phyloP scores from a whole-genome alignment of 2,888 invertebrate genomes.

The Cantharis nigra region DNA sequence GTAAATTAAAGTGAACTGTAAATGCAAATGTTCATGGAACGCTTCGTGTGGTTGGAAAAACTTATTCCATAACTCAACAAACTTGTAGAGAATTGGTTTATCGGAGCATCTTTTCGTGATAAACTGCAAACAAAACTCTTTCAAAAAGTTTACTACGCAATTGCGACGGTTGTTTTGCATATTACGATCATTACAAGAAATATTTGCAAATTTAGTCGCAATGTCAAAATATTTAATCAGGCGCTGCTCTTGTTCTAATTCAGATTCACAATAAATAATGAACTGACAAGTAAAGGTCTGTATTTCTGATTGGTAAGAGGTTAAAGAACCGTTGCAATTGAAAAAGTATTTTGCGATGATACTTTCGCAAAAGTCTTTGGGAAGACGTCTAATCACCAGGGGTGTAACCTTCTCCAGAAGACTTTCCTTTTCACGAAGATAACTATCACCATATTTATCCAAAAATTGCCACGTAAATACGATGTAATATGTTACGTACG shows the following conservation, averaged over 20 bases:
- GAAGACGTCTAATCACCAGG: background rate
- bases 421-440: background rate
- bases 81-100: background rate
- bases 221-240: conserved; percentile 1
- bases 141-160: background rate
- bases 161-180: background rate
- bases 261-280: conserved; percentile 6
- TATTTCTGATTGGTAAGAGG: background rate
- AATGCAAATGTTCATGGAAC: conserved; percentile 13
- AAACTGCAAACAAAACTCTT: background rate
- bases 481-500: conserved; percentile 3
- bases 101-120: background rate
- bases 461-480: conserved; percentile 11
- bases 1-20: conserved; percentile 6
- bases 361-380: conserved; percentile 10
- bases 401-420: background rate
- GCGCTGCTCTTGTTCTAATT: background rate
- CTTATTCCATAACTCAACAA: background rate
- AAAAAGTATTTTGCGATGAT: conserved; percentile 6
- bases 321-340: background rate
- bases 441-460: background rate
- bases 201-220: background rate
- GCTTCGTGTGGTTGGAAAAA: conserved; percentile 6
- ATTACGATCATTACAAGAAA: background rate
- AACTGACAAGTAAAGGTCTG: conserved; percentile 12